A percentile compares a stretch with the other conserved stretches of the same genome.
These are phyloP conservation scores for Gavia stellata DNA, from an alignment of 2,113 vertebrate genomes.

Conservation along the genomic window DNA sequence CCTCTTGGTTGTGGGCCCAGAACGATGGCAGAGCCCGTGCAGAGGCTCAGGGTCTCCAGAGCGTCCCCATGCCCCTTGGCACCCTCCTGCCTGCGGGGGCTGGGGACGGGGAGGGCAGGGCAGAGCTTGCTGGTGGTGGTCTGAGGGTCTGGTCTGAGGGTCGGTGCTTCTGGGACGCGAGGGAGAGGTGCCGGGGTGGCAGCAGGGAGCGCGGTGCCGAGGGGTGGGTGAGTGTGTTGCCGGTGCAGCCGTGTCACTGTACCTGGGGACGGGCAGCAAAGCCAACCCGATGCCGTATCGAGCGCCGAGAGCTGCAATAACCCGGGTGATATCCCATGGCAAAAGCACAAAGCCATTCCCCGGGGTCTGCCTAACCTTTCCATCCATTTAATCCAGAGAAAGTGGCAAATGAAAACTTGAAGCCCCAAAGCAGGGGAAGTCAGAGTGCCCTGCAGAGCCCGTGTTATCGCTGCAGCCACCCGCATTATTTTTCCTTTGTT, in stretches of 20 bases:
- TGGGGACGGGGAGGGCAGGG: not conserved
- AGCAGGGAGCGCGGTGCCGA: not conserved
- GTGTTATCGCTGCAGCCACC: not conserved
- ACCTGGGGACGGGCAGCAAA: not conserved
- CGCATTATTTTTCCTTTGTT: not conserved
- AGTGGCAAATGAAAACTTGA: not conserved
- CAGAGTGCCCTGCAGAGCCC: not conserved
- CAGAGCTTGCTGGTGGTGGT: not conserved
- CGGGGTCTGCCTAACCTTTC: not conserved
- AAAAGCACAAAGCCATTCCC: not conserved
- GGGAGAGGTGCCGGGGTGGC: not conserved
- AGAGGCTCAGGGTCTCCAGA: not conserved
- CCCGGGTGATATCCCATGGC: not conserved
- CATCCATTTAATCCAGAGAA: not conserved
- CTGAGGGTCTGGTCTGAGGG: not conserved
- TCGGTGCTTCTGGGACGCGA: accelerated
- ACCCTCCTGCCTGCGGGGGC: not conserved
- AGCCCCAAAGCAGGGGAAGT: not conserved
- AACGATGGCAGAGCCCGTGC: not conserved
- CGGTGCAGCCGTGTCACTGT: not conserved
- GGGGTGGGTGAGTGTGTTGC: not conserved
- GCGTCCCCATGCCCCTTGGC: accelerated
- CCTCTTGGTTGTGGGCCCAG: not conserved
- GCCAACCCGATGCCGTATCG: accelerated
- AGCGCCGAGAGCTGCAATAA: accelerated